Percentiles rank a stretch among this genome's conserved stretches.
Evolutionary conservation across 1,140 invertebrate genomes (phyloP).

Genomic region (Geopemphigus sp.): DNA sequence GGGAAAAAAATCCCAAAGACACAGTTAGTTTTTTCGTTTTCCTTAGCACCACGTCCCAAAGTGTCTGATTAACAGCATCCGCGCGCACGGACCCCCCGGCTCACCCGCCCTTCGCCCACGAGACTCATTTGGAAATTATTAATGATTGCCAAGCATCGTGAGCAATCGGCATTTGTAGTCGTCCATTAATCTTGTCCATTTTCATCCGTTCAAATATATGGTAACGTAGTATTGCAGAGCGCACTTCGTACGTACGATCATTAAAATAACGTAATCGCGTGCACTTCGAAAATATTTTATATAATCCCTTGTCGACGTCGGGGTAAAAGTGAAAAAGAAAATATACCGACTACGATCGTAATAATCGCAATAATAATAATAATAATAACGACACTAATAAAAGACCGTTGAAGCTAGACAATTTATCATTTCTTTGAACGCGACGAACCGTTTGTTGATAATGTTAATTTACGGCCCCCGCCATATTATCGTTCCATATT

Average conservation of each 20-base stretch:
- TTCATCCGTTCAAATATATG: neutral
- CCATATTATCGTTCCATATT: conserved; percentile 5
- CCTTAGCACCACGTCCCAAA: too few species aligned
- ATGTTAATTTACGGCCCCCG: neutral
- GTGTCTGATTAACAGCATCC: neutral
- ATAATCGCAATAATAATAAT: neutral
- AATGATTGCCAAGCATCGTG: neutral
- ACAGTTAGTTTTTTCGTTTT: too few species aligned
- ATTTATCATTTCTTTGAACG: neutral
- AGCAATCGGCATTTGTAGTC: neutral
- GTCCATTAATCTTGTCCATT: neutral
- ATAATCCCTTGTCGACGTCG: neutral
- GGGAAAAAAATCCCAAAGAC: too few species aligned
- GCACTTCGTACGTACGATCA: neutral
- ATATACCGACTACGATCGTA: neutral
- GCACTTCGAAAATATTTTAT: neutral
- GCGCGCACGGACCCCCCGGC: neutral
- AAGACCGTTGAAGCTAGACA: neutral
- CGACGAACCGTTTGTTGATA: neutral
- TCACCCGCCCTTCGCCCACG: too few species aligned
- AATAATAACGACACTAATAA: neutral
- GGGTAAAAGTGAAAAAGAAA: too few species aligned
- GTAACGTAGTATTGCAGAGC: neutral
- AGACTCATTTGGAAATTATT: neutral
- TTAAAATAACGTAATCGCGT: neutral